A percentile compares a stretch with the other conserved stretches of the same genome.
These are phyloP conservation scores for Colletes latitarsis DNA, from an alignment of 1,140 invertebrate genomes.

Conservation along the genomic window DNA sequence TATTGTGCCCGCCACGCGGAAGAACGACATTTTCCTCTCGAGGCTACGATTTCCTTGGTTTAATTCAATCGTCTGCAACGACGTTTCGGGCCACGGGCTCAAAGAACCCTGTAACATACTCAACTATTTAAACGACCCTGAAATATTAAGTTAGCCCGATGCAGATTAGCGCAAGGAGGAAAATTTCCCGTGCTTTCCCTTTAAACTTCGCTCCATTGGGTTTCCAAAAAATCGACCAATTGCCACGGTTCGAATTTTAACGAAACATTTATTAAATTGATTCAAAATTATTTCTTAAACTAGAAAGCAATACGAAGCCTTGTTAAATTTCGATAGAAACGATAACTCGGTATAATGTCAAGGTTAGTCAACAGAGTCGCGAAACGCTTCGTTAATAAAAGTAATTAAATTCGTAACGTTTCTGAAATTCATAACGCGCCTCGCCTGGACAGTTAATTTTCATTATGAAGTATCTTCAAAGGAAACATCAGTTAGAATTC, in stretches of 20 bases:
- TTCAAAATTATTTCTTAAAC: no score
- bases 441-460: not conserved
- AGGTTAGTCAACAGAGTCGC: not conserved
- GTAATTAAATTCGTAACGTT: no score
- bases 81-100: not conserved
- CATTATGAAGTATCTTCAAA: not conserved
- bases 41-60: slow-evolving; percentile 2
- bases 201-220: not conserved
- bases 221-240: not conserved
- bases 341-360: no score
- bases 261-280: not conserved
- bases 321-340: no score
- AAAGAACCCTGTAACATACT: not conserved
- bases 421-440: not conserved
- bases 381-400: not conserved
- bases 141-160: not conserved
- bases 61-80: slow-evolving; percentile 13
- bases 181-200: not conserved
- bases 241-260: not conserved
- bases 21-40: not conserved
- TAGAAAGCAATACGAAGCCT: no score
- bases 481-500: not conserved
- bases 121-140: not conserved
- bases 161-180: slow-evolving; percentile 1
- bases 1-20: not conserved